Base-by-base conservation (phyloP, 35 echinoderm and acorn worm genomes). In the Heliocidaris tuberculata region DNA sequence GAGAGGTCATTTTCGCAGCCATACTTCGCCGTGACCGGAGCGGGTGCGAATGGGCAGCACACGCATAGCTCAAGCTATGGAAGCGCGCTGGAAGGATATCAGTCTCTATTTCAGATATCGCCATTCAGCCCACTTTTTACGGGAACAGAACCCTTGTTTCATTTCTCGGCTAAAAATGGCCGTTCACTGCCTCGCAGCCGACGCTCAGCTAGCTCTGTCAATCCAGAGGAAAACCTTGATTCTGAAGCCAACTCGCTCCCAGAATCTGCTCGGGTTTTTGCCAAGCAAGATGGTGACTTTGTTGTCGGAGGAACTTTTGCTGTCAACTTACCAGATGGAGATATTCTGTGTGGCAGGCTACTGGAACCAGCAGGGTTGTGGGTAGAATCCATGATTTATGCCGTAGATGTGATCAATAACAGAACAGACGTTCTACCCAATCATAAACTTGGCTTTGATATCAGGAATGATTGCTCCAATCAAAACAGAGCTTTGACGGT, bases 331-430 rank as follows among this genome's bases (percentile, higher is more conserved):
- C 52, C 59, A 56, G 50, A 35, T 60, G 91, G 91, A 50, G 91
- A 56, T 30, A 30, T 59, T 59, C 48, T 93, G 24, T 96, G 95
- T 85, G 93, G 93, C 5, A 94, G 30, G n/a, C 49, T 96, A 30
- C 61, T 96, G n/a, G 47, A 70, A 10, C 86, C 56, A 1, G 93
- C 97, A 31, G 98, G 96, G 7, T 50, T 99, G 94, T 96, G 98
- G 96, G 94, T 97, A 32, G 98, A 99, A 61, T 96, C 95, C 85
- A 96, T 97, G 96, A 94, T 99, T 47, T 99, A 97, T 94, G 98
- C 98, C 2, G 94, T 99, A 17, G 95, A 97, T 86, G 94, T 95
- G 49, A 94, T 99, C 31, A 99, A 99, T 59, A 97, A 96, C 31
- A 94, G 94, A 86, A 71, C 94, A 17, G 65, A 94, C n/a, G 90